Evolutionary conservation across 2,797 vertebrate species (phyloP), one percentile per base, ranked within the genome.

Genomic region (Manis crassicaudata): DNA sequence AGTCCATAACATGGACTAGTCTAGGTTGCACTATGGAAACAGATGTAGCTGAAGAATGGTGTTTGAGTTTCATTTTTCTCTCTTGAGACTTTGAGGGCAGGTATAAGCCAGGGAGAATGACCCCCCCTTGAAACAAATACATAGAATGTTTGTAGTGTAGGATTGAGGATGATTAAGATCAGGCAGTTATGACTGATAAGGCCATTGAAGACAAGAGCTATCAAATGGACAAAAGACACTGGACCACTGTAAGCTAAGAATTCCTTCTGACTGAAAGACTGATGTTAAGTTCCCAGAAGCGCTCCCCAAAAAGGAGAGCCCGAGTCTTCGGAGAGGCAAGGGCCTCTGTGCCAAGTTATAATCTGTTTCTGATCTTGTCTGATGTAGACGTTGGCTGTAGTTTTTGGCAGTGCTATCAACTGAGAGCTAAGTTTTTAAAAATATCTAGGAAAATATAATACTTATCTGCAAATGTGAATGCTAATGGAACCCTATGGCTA

Each of bases 391-490:
- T 83, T 80, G 35, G 70, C 35, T 40, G 23, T 60, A 35, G 70
- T 96, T 88, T 92, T 96, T 95, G 73, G 68, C 94, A 90, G 40
- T 65, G 50, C 23, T 35, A 70, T 90, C 68, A 85, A 50, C 73
- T 7, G 63, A 88, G 89, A 91, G 50, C 68, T 90, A 95, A 84
- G 58, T 93, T 94, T 93, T 50, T 13, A 25, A 72, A 90, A 94
- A 87, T 87, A 4, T 50, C n/a, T 85, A 73, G 75, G 65, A 94
- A 97, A 97, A 95, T 88, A n/a, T 32, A 88, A 79, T 95, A 72
- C 63, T 93, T 92, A 84, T 54, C 60, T 87, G 75, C 18, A 95
- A 96, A 90, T 94, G 54, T 86, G 88, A 94, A 84, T 93, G 81
- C 60, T 93, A 76, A 96, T 94, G 80, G 62, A 77, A 82, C 12